These are phyloP conservation scores for Gambusia yucatana DNA, from an alignment of 2,797 vertebrate genomes.

Conservation along the genomic window DNA sequence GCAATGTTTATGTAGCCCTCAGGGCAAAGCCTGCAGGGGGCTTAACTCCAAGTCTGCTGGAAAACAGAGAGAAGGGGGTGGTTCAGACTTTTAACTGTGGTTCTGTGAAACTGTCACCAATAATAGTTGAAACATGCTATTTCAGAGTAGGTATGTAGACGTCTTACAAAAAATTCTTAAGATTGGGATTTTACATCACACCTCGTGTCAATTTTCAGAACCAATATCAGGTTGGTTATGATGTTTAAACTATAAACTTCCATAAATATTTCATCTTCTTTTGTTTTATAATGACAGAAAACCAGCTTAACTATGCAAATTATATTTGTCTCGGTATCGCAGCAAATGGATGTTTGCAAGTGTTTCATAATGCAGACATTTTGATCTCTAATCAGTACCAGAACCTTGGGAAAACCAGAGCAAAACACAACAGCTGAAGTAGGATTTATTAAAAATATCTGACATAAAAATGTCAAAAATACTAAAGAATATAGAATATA, in stretches of 20 bases:
- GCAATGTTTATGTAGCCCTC: constrained; percentile 70
- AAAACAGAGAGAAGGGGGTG: constrained; percentile 33
- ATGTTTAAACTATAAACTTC: not conserved
- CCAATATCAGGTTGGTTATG: not conserved
- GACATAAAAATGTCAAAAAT: not conserved
- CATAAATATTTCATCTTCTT: not conserved
- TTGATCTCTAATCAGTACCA: not conserved
- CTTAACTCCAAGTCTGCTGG: constrained; percentile 45
- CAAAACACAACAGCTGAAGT: not conserved
- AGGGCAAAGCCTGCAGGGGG: constrained; percentile 56
- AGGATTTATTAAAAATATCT: not conserved
- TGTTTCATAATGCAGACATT: not conserved
- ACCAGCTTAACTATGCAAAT: not conserved
- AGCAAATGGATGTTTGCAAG: not conserved
- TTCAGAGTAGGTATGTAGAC: not conserved
- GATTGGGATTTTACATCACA: not conserved
- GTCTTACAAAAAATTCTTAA: not conserved
- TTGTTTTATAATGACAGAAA: not conserved
- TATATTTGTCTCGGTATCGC: not conserved
- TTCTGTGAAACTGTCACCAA: not conserved
- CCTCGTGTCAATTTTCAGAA: not conserved
- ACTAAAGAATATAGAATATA: not conserved
- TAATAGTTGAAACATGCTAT: not conserved
- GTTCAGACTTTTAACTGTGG: not conserved
- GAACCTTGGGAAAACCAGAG: not conserved